phyloP scores from a whole-genome alignment of 2,888 invertebrate genomes.

The Meganola albula region DNA sequence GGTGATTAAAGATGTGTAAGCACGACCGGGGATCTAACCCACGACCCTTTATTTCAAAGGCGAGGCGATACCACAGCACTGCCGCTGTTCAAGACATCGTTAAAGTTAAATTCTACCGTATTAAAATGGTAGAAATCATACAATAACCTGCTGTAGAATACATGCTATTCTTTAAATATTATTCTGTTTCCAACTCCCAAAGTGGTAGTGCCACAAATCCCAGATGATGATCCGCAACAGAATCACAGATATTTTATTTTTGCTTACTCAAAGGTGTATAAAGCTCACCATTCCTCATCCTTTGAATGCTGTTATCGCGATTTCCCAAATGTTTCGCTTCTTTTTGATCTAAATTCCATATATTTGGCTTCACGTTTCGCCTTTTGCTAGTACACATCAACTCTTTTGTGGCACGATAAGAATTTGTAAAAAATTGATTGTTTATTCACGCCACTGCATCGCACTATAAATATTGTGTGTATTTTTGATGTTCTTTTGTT shows the following conservation, averaged over 20 bases:
- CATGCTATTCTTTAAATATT: too few relatives aligned
- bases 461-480: constrained; percentile 29
- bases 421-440: constrained; percentile 50
- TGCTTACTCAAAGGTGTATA: constrained; percentile 62
- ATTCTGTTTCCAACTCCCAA: too few relatives aligned
- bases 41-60: too few relatives aligned
- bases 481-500: constrained; percentile 13
- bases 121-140: too few relatives aligned
- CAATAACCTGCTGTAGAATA: too few relatives aligned
- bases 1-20: too few relatives aligned
- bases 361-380: constrained; percentile 57
- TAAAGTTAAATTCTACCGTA: too few relatives aligned
- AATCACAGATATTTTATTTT: constrained; percentile 56
- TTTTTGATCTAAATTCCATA: constrained; percentile 70
- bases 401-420: constrained; percentile 62
- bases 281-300: constrained; percentile 64
- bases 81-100: too few relatives aligned
- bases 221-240: constrained; percentile 24
- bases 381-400: constrained; percentile 61
- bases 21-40: too few relatives aligned
- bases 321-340: constrained; percentile 69
- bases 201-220: background rate
- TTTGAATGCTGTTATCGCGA: constrained; percentile 70
- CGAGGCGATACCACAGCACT: too few relatives aligned
- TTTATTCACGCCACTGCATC: constrained; percentile 37